Evolutionary conservation across 2,797 vertebrate species (phyloP).

Genomic region (Ficedula albicollis): DNA sequence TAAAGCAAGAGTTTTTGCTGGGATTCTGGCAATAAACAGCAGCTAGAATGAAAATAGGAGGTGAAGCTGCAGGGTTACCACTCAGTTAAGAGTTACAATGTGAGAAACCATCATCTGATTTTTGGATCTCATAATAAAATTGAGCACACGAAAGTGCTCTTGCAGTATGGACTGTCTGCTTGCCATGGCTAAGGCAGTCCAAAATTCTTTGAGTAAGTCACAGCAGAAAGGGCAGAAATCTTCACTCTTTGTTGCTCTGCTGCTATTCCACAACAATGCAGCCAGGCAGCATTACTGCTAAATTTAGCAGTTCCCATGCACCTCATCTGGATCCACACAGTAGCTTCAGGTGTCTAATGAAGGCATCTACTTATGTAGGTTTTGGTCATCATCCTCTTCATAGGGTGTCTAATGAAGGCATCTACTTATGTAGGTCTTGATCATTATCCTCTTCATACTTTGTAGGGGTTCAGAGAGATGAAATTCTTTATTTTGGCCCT

Average conservation of each 20-base stretch:
- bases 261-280: neutral
- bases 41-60: neutral
- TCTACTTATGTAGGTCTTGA: neutral
- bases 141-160: neutral
- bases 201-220: neutral
- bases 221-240: neutral
- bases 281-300: neutral
- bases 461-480: neutral
- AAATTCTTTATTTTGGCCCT: neutral
- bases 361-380: neutral
- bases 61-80: neutral
- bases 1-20: constrained; percentile 8
- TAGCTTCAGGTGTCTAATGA: neutral
- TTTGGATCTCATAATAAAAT: neutral
- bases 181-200: neutral
- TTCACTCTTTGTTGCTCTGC: neutral
- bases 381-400: neutral
- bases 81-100: neutral
- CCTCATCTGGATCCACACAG: neutral
- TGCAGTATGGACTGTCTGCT: neutral
- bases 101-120: neutral
- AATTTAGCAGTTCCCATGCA: neutral
- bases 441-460: neutral
- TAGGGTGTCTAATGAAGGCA: neutral
- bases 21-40: neutral